These are phyloP conservation scores for Nephrotoma guestfalica DNA, from an alignment of 2,888 invertebrate species.

Conservation along the genomic window DNA sequence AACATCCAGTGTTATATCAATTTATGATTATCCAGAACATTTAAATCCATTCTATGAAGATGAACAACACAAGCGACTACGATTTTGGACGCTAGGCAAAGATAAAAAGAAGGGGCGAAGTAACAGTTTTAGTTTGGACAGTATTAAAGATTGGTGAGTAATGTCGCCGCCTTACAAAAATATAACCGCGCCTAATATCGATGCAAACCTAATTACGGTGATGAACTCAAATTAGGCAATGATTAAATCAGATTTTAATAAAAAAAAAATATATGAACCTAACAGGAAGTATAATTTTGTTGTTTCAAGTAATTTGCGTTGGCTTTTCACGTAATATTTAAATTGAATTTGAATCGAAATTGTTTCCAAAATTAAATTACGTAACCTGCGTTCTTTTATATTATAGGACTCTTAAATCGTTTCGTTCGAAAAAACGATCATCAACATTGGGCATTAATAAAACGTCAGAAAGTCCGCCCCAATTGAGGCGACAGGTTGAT, in stretches of 20 bases:
- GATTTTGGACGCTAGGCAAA: slow-evolving; percentile 30
- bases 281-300: background rate
- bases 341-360: background rate
- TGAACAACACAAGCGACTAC: slow-evolving; percentile 44
- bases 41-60: slow-evolving; percentile 61
- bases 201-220: background rate
- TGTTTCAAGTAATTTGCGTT: background rate
- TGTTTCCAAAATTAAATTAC: background rate
- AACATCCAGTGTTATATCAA: slow-evolving; percentile 33
- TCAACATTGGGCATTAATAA: slow-evolving; percentile 31
- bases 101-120: slow-evolving; percentile 16
- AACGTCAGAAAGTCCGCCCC: slow-evolving; percentile 31
- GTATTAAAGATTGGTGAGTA: slow-evolving; percentile 46
- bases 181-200: background rate
- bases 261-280: background rate
- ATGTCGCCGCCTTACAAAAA: background rate
- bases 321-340: background rate
- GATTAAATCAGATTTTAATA: background rate
- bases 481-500: slow-evolving; percentile 18
- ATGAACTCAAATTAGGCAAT: background rate
- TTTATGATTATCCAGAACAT: slow-evolving; percentile 61
- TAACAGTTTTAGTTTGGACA: slow-evolving; percentile 47
- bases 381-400: background rate
- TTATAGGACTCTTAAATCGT: slow-evolving; percentile 27
- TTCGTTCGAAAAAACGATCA: slow-evolving; percentile 29